These are phyloP conservation scores for Tachuris rubrigastra DNA, from an alignment of 2,113 vertebrate genomes.

Conservation along the genomic window DNA sequence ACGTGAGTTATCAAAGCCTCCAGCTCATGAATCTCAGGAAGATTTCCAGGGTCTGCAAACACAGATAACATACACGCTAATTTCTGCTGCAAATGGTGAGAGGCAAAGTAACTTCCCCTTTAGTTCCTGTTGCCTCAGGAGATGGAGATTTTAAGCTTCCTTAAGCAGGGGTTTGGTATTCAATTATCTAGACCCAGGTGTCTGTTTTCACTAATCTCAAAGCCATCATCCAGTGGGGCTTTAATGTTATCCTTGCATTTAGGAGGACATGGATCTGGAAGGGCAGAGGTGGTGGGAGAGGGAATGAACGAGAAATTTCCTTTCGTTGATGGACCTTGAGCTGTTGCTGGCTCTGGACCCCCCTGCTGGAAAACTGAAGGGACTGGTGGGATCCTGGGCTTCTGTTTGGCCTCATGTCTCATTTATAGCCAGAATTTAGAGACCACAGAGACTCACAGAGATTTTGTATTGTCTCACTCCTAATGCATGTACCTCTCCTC, in stretches of 20 bases:
- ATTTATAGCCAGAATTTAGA: background rate
- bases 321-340: background rate
- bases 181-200: background rate
- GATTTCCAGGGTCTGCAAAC: constrained; percentile 37
- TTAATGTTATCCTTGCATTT: background rate
- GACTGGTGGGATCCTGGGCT: background rate
- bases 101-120: background rate
- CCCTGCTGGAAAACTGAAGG: background rate
- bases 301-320: background rate
- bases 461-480: background rate
- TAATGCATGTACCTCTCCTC: background rate
- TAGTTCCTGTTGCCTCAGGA: background rate
- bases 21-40: background rate
- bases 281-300: background rate
- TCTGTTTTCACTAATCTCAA: background rate
- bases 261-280: background rate
- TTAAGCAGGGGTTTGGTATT: background rate
- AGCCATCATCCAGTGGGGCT: background rate
- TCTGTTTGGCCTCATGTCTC: background rate
- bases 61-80: constrained; percentile 13
- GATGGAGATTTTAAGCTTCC: constrained; percentile 1
- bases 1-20: constrained; percentile 6
- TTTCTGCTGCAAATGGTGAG: background rate
- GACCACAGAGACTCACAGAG: background rate
- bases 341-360: background rate